A percentile compares a stretch with the other conserved stretches of the same genome.
Evolutionary conservation across 2,888 invertebrate species (phyloP).

Genomic region (Thera britannica): DNA sequence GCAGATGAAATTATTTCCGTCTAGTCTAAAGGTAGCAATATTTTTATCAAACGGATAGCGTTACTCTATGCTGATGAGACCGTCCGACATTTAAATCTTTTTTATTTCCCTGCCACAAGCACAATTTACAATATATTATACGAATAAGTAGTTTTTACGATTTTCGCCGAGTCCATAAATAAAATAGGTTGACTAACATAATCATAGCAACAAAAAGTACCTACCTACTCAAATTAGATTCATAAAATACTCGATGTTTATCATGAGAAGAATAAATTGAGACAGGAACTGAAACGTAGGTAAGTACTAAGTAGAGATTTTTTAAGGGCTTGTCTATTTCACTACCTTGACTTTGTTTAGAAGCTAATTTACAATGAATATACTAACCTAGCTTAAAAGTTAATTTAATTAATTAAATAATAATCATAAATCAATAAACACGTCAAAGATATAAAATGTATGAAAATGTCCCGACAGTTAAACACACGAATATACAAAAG

Average conservation of each 20-base stretch:
- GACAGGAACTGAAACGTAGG: background rate
- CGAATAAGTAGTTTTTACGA: background rate
- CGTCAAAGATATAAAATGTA: background rate
- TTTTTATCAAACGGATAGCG: too few species aligned
- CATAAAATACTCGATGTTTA: background rate
- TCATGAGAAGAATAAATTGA: background rate
- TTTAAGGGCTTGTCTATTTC: conserved; percentile 5
- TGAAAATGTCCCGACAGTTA: background rate
- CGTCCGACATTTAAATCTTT: too few species aligned
- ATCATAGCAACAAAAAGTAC: background rate
- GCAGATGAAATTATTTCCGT: too few species aligned
- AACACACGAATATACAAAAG: background rate
- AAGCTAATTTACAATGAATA: background rate
- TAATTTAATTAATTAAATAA: background rate
- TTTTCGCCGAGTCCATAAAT: background rate
- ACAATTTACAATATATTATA: background rate
- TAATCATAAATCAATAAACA: background rate
- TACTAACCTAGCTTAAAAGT: background rate
- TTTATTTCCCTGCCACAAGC: background rate
- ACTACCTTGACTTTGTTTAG: conserved; percentile 16
- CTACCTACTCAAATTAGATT: background rate
- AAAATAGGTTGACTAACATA: background rate
- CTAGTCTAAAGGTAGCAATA: too few species aligned
- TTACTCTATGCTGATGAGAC: too few species aligned
- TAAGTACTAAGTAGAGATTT: background rate